A percentile compares a stretch with the other conserved stretches of the same genome.
Conservation (phyloP, 1,140 invertebrate species). For the Parapsyche elsis region DNA sequence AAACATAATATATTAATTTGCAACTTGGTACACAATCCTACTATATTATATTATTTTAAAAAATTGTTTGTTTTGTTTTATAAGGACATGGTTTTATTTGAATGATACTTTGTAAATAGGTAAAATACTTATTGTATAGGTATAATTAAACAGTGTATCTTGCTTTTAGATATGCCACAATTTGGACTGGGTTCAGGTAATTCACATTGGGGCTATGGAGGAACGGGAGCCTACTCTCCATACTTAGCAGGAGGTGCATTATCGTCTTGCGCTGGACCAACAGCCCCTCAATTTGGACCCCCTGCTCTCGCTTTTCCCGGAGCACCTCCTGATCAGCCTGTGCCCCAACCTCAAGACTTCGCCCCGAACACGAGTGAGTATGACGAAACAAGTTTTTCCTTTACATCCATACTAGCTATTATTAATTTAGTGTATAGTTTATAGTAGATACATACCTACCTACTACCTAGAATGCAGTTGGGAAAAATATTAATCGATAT, state of each 20-base stretch:
- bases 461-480: slow-evolving; percentile 15
- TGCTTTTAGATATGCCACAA: slow-evolving; percentile 76
- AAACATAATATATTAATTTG: too few relatives aligned
- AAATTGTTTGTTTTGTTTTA: too few relatives aligned
- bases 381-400: not conserved
- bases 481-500: slow-evolving; percentile 50
- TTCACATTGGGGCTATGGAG: slow-evolving; percentile 84
- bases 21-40: not conserved
- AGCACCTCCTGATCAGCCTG: slow-evolving; percentile 74
- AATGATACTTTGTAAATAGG: too few relatives aligned
- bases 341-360: slow-evolving; percentile 73
- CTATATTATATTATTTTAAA: not conserved
- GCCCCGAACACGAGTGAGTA: slow-evolving; percentile 61
- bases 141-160: not conserved
- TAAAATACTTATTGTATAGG: too few relatives aligned
- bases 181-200: slow-evolving; percentile 82
- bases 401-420: not conserved
- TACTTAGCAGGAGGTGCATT: slow-evolving; percentile 76
- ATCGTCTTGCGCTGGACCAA: slow-evolving; percentile 74
- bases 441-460: not conserved
- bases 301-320: slow-evolving; percentile 74
- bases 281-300: slow-evolving; percentile 73
- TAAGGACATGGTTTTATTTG: too few relatives aligned
- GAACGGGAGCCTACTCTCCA: slow-evolving; percentile 82
- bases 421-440: not conserved